Base-by-base conservation (phyloP, 2,888 invertebrate species). In the Drosophila neotestacea region DNA sequence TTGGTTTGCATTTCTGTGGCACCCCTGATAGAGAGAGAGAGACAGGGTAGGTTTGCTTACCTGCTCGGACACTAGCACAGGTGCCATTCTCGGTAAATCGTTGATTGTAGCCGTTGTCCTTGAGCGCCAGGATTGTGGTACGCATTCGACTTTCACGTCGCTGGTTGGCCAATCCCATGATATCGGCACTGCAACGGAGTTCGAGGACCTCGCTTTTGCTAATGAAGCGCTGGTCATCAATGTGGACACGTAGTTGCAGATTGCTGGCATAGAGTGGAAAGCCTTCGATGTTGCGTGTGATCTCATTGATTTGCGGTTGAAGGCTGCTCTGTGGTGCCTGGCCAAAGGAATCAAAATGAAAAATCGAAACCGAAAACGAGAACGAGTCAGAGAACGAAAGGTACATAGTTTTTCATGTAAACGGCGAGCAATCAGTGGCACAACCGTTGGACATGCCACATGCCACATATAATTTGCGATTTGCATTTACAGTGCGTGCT, bases 221-320 rank as follows among this genome's bases (percentile, higher is more conserved):
- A 60, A 91, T 91, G 82, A 90, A 92, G 52, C 91, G 91, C 81
- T 88, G 84, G 87, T 92, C 91, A 67, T 92, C 92, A 76, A 93
- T 89, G 73, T 90, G 90, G 66, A 93, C 90, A 61, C 92, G 92
- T 71, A 93, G 84, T 75, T 92, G 92, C 74, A 92, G 77, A 79
- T 88, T 92, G 81, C 92, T 91, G 55, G 90, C 87, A 66, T 90
- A 91, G 51, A 93, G 89, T 42, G 88, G 81, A 74, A 92, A 92
- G 65, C 92, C 92, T 55, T 92, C 91, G 50, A 82, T 76, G 67
- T 90, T 91, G 66, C 91, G 91, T 74, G 91, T 90, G 87, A 91
- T 90, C 80, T 93, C 93, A 77, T 92, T 92, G 84, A 91, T 90
- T 88, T 92, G 92, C 48, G 92, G 92, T 75, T 91, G 90, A 32